These are phyloP conservation scores for Lochmaea crataegi DNA, from an alignment of 2,888 invertebrate genomes.

Conservation along the genomic window DNA sequence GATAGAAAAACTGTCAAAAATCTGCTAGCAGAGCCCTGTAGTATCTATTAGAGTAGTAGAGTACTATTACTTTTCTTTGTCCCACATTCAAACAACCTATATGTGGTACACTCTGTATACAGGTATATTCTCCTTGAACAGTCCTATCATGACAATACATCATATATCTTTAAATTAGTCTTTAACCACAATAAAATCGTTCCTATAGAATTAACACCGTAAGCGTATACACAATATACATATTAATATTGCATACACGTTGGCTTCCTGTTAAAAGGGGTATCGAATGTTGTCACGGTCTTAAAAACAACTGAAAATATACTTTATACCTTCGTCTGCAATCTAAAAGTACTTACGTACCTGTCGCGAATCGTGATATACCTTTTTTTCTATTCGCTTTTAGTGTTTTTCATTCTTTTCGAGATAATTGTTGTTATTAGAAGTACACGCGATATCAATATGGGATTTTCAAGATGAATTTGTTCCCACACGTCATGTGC, in stretches of 20 bases:
- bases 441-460: neutral
- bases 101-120: no score
- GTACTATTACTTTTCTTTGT: no score
- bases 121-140: neutral
- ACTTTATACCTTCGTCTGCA: conserved; percentile 6
- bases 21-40: no score
- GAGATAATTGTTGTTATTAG: neutral
- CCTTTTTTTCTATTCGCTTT: neutral
- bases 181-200: conserved; percentile 3
- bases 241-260: conserved; percentile 44
- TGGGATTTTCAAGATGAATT: conserved; percentile 6
- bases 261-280: conserved; percentile 40
- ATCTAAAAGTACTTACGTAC: conserved; percentile 11
- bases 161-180: neutral
- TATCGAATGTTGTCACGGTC: conserved; percentile 40
- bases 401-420: neutral
- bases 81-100: no score
- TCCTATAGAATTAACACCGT: conserved; percentile 12
- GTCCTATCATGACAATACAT: neutral
- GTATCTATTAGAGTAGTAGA: no score
- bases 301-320: conserved; percentile 24
- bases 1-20: no score
- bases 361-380: neutral
- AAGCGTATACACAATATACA: conserved; percentile 31
- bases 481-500: neutral